phyloP scores from a whole-genome alignment of 2,888 invertebrate genomes.

The Allolobophora icterica region DNA sequence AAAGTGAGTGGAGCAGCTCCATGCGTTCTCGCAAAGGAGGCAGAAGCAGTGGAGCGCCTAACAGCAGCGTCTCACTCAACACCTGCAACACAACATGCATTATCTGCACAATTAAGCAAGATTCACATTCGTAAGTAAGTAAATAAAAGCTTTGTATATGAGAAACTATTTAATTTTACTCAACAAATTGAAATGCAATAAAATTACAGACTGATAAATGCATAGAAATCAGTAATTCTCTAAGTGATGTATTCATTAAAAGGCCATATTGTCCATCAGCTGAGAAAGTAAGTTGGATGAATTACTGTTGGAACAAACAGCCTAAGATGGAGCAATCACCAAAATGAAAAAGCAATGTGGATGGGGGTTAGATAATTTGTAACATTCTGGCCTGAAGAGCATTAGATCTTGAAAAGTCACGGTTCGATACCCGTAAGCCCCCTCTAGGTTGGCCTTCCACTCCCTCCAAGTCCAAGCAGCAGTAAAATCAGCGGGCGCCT shows the following conservation, averaged over 20 bases:
- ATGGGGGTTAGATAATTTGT: too few species aligned
- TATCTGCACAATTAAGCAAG: not conserved
- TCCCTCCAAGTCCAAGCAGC: too few species aligned
- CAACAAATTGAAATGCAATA: not conserved
- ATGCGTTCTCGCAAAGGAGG: constrained; percentile 72
- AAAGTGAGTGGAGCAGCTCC: constrained; percentile 70
- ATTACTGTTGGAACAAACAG: not conserved
- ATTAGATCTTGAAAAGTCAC: too few species aligned
- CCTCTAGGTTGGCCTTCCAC: too few species aligned
- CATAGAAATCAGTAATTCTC: too few species aligned
- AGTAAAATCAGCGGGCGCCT: too few species aligned
- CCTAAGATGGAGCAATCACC: not conserved
- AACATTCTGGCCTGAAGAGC: too few species aligned
- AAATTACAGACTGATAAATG: constrained; percentile 5
- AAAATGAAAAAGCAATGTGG: not conserved
- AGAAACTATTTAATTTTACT: not conserved
- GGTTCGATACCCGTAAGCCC: too few species aligned
- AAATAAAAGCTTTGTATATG: not conserved
- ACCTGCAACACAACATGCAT: constrained; percentile 56
- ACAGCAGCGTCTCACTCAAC: constrained; percentile 70
- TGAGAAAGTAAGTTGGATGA: not conserved
- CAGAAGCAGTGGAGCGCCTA: constrained; percentile 71
- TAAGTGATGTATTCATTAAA: too few species aligned
- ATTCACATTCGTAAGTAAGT: not conserved
- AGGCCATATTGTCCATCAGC: too few species aligned